A percentile compares a stretch with the other conserved stretches of the same genome.
These are phyloP conservation scores for Caenorhabditis panamensis DNA, from an alignment of 2,888 invertebrate species.

Conservation along the genomic window DNA sequence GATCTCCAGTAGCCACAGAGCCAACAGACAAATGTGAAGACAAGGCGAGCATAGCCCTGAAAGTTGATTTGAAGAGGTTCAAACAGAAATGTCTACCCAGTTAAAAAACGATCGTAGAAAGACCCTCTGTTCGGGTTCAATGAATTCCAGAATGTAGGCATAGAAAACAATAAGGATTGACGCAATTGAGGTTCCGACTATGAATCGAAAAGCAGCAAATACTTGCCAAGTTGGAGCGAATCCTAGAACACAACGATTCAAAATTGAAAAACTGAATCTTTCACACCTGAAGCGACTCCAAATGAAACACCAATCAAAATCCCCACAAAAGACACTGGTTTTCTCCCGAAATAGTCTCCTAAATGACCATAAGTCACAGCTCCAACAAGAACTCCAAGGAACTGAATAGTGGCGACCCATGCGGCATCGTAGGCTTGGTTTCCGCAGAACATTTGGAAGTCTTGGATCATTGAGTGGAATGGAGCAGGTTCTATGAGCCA, in stretches of 20 bases:
- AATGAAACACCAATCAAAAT: constrained; percentile 62
- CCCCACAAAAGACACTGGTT: constrained; percentile 65
- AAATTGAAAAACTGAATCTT: no score
- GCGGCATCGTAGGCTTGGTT: constrained; percentile 64
- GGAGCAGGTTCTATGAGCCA: constrained; percentile 32
- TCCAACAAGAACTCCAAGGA: constrained; percentile 69
- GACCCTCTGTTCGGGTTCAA: constrained; percentile 68
- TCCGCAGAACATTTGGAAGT: constrained; percentile 66
- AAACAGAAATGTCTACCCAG: no score
- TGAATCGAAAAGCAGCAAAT: constrained; percentile 65
- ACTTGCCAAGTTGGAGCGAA: constrained; percentile 67
- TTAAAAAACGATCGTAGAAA: constrained; percentile 70
- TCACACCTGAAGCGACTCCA: constrained; percentile 66
- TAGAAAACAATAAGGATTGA: constrained; percentile 69
- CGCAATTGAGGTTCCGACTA: constrained; percentile 64
- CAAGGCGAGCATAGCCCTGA: constrained; percentile 69
- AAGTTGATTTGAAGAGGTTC: no score
- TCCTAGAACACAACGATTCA: no score
- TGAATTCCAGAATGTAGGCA: constrained; percentile 69
- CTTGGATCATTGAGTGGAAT: constrained; percentile 67
- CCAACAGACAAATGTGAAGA: constrained; percentile 69
- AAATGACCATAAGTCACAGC: constrained; percentile 68
- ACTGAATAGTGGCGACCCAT: constrained; percentile 69
- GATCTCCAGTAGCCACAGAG: constrained; percentile 66
- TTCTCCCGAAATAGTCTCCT: constrained; percentile 69